Base-by-base conservation (phyloP, 2,888 invertebrate genomes). In the Notodromas monacha region DNA sequence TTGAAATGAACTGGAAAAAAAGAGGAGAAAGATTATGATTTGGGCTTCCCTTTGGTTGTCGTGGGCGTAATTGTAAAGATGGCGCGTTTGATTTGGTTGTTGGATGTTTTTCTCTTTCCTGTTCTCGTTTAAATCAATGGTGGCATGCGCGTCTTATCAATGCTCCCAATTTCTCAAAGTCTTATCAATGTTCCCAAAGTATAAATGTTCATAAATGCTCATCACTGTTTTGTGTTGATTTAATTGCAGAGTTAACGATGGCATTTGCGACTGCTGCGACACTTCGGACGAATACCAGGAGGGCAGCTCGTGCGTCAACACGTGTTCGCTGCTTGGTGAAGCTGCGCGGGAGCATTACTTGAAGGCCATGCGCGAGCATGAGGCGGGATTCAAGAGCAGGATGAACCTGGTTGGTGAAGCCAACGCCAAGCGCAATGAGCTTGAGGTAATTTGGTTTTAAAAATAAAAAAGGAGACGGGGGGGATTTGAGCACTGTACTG, bases 171-270 rank as follows among this genome's bases (percentile, higher is more conserved):
- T n/a, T n/a, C n/a, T n/a, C n/a, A n/a, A n/a, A n/a, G n/a, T n/a
- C n/a, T n/a, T n/a, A n/a, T n/a, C n/a, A n/a, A n/a, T n/a, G n/a
- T n/a, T n/a, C n/a, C n/a, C n/a, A n/a, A n/a, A n/a, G n/a, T n/a
- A n/a, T n/a, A n/a, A n/a, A n/a, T n/a, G n/a, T n/a, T n/a, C n/a
- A n/a, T n/a, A n/a, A n/a, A n/a, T n/a, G n/a, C n/a, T n/a, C n/a
- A n/a, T n/a, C n/a, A 21, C 21, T 21, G 8, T 8, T 21, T 21
- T 21, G 21, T 21, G n/a, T 8, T 21, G 6, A 21, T 21, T 21
- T 21, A n/a, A n/a, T n/a, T n/a, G n/a, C 21, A 58, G 68, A 44
- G 68, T 92, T 0, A 81, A 84, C 50, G 86, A 89, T 58, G 74
- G 76, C 4, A 65, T 84, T 38, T 86, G 86, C 55, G 89, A 84